Conservation (phyloP, 2,797 vertebrate species). For the Hirundo rustica region DNA sequence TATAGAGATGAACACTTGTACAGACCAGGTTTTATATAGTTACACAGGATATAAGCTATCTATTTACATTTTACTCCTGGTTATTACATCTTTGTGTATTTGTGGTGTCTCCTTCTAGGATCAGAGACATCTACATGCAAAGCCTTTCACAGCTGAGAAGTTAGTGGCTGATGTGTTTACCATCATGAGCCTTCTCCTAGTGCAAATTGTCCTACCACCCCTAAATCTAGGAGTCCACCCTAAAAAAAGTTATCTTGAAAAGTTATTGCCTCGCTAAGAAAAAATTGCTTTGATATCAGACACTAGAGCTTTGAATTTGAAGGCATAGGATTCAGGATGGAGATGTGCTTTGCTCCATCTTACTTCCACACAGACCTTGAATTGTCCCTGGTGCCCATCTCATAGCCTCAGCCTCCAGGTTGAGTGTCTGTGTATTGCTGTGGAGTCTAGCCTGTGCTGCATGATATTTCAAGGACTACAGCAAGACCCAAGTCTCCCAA, state of each 20-base stretch:
- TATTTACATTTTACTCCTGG: slow-evolving; percentile 62
- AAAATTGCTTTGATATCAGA: slow-evolving; percentile 15
- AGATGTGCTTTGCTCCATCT: neutral
- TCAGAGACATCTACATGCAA: neutral
- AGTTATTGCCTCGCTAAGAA: neutral
- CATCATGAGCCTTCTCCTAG: neutral
- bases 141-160: neutral
- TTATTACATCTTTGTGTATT: slow-evolving; percentile 40
- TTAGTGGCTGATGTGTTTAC: neutral
- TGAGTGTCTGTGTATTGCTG: neutral
- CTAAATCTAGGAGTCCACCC: neutral
- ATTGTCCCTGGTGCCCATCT: neutral
- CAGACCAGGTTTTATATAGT: slow-evolving; percentile 57
- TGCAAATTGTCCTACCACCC: neutral
- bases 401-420: neutral
- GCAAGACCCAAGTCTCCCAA: neutral
- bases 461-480: neutral
- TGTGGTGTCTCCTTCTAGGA: neutral
- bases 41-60: slow-evolving; percentile 69
- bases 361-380: neutral
- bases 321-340: neutral
- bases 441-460: neutral
- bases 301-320: neutral
- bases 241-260: neutral
- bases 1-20: slow-evolving; percentile 55